Evolutionary conservation across 2,797 vertebrate genomes (phyloP).

Genomic region (Pteronotus mesoamericanus): DNA sequence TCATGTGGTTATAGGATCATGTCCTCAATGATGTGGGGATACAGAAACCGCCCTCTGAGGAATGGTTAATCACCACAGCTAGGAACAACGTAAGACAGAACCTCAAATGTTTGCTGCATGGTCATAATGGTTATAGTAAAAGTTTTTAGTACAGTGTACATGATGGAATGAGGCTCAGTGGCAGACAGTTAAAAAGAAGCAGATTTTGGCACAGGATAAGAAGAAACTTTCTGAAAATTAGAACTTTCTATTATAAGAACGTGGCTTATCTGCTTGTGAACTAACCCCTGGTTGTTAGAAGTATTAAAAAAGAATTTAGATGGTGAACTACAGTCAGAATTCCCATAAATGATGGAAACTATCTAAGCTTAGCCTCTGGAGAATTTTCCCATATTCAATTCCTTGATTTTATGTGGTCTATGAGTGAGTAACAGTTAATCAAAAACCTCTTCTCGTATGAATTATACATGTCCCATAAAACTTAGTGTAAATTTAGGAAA

Average conservation of each 20-base stretch:
- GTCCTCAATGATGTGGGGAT: not conserved
- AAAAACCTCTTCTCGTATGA: not conserved
- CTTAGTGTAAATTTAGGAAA: not conserved
- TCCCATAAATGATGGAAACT: not conserved
- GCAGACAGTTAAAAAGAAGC: not conserved
- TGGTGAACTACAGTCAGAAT: not conserved
- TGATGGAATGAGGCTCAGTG: not conserved
- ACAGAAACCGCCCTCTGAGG: not conserved
- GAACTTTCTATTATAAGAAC: not conserved
- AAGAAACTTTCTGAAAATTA: slow-evolving; percentile 26
- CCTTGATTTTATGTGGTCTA: not conserved
- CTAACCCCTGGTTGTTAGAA: not conserved
- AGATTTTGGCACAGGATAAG: not conserved
- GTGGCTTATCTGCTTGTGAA: not conserved
- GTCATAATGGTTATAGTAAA: not conserved
- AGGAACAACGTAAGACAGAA: not conserved
- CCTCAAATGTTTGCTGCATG: not conserved
- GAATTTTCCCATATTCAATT: not conserved
- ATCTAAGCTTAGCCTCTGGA: not conserved
- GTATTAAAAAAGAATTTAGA: not conserved
- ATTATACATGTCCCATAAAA: slow-evolving; percentile 25
- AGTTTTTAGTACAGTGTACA: not conserved
- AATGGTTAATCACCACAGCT: not conserved
- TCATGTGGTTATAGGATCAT: not conserved
- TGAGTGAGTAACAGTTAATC: not conserved